Evolutionary conservation across 2,888 invertebrate species (phyloP).

Genomic region (Euphydryas editha): DNA sequence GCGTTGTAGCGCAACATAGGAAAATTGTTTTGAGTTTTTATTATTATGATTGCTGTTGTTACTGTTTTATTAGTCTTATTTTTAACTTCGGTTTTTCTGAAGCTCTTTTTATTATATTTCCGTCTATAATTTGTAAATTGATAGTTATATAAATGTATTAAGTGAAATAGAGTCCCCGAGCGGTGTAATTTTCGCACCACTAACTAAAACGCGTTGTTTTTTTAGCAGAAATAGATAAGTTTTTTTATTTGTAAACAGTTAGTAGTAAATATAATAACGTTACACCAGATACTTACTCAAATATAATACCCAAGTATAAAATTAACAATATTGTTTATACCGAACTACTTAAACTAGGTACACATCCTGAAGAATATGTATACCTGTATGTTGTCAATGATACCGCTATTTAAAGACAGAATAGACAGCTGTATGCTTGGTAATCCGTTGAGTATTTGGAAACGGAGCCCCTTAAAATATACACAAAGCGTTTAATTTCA

Average conservation of each 20-base stretch:
- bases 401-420: too few species aligned
- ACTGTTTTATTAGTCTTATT: neutral
- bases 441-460: too few species aligned
- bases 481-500: too few species aligned
- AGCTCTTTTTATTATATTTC: neutral
- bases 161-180: neutral
- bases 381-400: too few species aligned
- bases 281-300: too few species aligned
- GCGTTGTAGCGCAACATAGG: neutral
- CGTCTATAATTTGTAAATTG: neutral
- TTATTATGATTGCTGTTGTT: neutral
- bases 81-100: neutral
- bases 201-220: neutral
- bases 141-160: slow-evolving; percentile 5
- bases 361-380: too few species aligned
- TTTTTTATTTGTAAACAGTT: neutral
- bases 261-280: too few species aligned
- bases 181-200: neutral
- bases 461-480: too few species aligned
- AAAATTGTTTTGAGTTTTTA: neutral
- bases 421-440: too few species aligned
- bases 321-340: too few species aligned
- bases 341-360: too few species aligned
- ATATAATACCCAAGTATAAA: too few species aligned
- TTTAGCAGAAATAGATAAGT: neutral